Percentiles rank a stretch among this genome's conserved stretches.
Conservation (phyloP, 2,888 invertebrate genomes). For the Polyploca ridens region DNA sequence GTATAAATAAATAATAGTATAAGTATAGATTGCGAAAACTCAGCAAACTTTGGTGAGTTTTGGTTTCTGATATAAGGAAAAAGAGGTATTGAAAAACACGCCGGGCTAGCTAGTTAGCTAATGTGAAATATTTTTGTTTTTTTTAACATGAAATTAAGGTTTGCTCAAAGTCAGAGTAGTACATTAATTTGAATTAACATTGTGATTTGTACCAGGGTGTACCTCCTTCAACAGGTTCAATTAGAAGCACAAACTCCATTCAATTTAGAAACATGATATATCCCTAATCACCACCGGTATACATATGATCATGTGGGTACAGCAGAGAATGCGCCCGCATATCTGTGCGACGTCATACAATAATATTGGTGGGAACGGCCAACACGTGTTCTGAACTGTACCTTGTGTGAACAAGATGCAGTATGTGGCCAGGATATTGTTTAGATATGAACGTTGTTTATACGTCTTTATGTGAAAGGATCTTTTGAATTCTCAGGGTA, state of each 20-base stretch:
- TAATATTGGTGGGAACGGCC: conserved; percentile 57
- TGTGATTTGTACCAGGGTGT: neutral
- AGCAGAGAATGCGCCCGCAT: conserved; percentile 72
- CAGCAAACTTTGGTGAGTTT: too few relatives aligned
- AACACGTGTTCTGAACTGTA: conserved; percentile 65
- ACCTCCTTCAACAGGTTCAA: neutral
- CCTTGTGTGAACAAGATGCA: conserved; percentile 68
- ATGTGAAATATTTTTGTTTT: too few relatives aligned
- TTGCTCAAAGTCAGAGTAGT: too few relatives aligned
- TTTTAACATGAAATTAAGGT: too few relatives aligned
- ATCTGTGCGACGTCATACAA: conserved; percentile 36
- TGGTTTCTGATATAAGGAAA: too few relatives aligned
- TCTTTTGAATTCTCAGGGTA: neutral
- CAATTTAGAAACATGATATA: conserved; percentile 30
- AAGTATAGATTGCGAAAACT: too few relatives aligned
- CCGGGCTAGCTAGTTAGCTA: too few relatives aligned
- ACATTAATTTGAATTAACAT: neutral
- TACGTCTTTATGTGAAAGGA: conserved; percentile 19
- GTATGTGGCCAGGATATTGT: conserved; percentile 43
- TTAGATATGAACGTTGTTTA: conserved; percentile 46
- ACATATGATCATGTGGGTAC: conserved; percentile 23
- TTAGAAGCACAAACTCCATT: neutral
- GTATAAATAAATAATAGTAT: too few relatives aligned
- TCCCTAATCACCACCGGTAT: conserved; percentile 26
- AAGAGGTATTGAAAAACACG: too few relatives aligned